Conservation (phyloP, 2,888 invertebrate genomes). For the Latrodectus elegans region DNA sequence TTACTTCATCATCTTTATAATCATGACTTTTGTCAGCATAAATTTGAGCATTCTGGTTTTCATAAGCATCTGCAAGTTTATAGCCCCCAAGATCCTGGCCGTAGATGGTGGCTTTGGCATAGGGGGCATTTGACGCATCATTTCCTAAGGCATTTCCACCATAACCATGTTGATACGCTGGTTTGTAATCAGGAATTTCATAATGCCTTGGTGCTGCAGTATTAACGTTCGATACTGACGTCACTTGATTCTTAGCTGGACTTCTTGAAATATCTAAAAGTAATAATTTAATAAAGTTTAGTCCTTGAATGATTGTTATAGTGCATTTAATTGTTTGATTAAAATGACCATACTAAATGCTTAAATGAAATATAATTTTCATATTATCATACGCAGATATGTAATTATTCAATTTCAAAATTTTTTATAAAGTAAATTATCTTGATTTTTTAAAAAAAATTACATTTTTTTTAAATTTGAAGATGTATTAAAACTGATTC, state of each 20-base stretch:
- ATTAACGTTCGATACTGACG: background rate
- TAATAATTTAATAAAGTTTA: background rate
- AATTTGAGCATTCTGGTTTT: conserved; percentile 17
- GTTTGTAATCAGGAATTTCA: background rate
- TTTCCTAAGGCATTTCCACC: conserved; percentile 24
- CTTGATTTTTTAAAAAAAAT: background rate
- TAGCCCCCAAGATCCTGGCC: conserved; percentile 39
- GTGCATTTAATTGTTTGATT: background rate
- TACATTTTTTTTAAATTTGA: background rate
- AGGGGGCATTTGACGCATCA: background rate
- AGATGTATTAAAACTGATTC: no score
- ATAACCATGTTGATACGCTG: conserved; percentile 34
- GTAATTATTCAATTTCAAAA: background rate
- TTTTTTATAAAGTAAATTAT: background rate
- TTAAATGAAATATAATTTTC: no score
- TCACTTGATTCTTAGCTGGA: background rate
- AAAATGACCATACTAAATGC: background rate
- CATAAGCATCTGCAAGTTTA: conserved; percentile 49
- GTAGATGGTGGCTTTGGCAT: conserved; percentile 31
- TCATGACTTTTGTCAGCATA: conserved; percentile 16
- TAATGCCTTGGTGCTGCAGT: conserved; percentile 12
- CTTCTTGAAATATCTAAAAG: conserved; percentile 25
- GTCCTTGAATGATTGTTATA: background rate
- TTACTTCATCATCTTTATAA: conserved; percentile 48
- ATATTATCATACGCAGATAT: no score